Evolutionary conservation across 1,140 invertebrate species (phyloP).

Genomic region (Frieseomelitta varia): DNA sequence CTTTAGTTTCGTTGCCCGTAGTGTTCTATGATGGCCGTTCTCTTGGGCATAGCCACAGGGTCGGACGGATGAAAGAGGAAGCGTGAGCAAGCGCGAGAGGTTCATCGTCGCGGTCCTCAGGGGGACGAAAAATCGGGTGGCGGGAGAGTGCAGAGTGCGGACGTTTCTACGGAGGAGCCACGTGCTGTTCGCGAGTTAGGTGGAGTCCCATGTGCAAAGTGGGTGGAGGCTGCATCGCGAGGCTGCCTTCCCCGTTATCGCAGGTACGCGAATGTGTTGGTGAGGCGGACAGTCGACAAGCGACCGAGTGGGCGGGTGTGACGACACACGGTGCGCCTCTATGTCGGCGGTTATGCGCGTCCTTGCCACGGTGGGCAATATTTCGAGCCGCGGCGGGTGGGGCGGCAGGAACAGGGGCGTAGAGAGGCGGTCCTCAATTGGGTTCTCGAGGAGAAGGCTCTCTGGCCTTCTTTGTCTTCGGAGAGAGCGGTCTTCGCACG

Average conservation of each 20-base stretch:
- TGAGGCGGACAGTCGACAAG: conserved; percentile 43
- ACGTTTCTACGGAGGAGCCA: conserved; percentile 63
- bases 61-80: not conserved
- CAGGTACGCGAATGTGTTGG: conserved; percentile 66
- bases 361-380: conserved; percentile 64
- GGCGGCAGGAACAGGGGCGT: conserved; percentile 72
- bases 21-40: conserved; percentile 20
- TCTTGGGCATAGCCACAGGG: not conserved
- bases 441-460: conserved; percentile 70
- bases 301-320: conserved; percentile 77
- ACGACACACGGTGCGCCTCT: conserved; percentile 48
- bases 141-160: conserved; percentile 18
- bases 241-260: conserved; percentile 76
- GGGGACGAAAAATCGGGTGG: not conserved
- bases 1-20: not conserved
- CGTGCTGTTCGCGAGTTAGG: conserved; percentile 78
- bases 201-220: conserved; percentile 79
- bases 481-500: conserved; percentile 53
- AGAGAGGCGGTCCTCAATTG: conserved; percentile 72
- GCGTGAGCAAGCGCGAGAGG: not conserved
- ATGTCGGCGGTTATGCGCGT: conserved; percentile 67
- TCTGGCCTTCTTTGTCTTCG: conserved; percentile 65
- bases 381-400: conserved; percentile 62
- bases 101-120: not conserved
- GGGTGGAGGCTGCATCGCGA: conserved; percentile 80